phyloP scores from a whole-genome alignment of 2,113 vertebrate species.

The Todiramphus saurophagus region DNA sequence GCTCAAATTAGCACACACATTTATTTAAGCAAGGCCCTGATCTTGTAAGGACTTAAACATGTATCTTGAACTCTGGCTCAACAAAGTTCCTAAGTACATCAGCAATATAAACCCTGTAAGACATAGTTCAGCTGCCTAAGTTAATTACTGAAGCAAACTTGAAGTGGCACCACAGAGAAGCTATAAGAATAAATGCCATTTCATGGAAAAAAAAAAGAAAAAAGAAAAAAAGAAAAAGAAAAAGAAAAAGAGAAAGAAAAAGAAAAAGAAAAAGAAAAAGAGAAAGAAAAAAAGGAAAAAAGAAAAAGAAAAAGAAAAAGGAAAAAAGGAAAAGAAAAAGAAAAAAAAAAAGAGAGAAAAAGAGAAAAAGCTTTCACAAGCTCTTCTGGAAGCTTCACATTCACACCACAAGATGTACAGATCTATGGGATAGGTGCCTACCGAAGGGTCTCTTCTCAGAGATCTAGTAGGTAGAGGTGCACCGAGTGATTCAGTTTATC shows the following conservation, averaged over 20 bases:
- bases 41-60: conserved; percentile 4
- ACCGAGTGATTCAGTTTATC: background rate
- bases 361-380: background rate
- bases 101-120: background rate
- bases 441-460: background rate
- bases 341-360: rapidly evolving
- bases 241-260: background rate
- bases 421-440: background rate
- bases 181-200: background rate
- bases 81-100: background rate
- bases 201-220: too few relatives aligned
- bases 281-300: background rate
- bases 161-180: background rate
- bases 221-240: rapidly evolving
- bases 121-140: background rate
- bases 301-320: background rate
- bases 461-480: background rate
- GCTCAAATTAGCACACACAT: conserved; percentile 33
- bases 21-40: conserved; percentile 27
- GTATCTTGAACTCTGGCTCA: background rate
- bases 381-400: background rate
- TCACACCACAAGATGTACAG: background rate
- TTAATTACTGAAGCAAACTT: background rate
- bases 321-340: background rate
- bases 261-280: rapidly evolving